A percentile compares a stretch with the other conserved stretches of the same genome.
These are phyloP conservation scores for Thamnophis elegans DNA, from an alignment of 2,797 vertebrate species.

Conservation along the genomic window DNA sequence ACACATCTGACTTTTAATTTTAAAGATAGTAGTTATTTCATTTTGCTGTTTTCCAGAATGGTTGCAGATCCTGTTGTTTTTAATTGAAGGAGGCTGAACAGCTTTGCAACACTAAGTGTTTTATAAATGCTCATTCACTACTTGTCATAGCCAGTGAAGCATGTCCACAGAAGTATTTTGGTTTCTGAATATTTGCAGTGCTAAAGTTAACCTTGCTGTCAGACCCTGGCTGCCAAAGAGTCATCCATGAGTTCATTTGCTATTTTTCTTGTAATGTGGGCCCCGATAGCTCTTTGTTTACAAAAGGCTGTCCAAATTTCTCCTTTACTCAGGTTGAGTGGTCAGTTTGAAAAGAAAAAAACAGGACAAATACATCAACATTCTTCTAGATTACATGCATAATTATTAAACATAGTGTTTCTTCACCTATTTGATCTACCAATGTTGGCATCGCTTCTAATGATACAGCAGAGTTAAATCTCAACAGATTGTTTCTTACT, in stretches of 20 bases:
- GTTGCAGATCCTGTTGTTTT: background rate
- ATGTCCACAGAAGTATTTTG: background rate
- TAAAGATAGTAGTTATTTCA: background rate
- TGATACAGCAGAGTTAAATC: background rate
- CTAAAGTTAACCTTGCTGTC: slow-evolving; percentile 6
- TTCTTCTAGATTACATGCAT: background rate
- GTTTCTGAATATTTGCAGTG: slow-evolving; percentile 4
- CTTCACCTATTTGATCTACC: background rate
- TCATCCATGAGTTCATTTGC: slow-evolving; percentile 21
- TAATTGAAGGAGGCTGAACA: background rate
- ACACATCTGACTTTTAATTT: background rate
- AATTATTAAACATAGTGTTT: background rate
- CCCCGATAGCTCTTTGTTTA: background rate
- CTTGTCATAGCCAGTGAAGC: background rate
- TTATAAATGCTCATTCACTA: background rate
- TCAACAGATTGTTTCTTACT: background rate
- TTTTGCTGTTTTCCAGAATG: background rate
- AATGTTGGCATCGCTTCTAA: background rate
- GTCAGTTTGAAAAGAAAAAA: background rate
- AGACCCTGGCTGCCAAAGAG: background rate
- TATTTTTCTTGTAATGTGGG: slow-evolving; percentile 7
- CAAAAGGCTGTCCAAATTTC: background rate
- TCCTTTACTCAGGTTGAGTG: background rate
- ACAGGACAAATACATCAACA: background rate
- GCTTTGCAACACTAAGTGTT: background rate